Conservation (phyloP, 1,140 invertebrate species). For the Pachypsylla venusta region DNA sequence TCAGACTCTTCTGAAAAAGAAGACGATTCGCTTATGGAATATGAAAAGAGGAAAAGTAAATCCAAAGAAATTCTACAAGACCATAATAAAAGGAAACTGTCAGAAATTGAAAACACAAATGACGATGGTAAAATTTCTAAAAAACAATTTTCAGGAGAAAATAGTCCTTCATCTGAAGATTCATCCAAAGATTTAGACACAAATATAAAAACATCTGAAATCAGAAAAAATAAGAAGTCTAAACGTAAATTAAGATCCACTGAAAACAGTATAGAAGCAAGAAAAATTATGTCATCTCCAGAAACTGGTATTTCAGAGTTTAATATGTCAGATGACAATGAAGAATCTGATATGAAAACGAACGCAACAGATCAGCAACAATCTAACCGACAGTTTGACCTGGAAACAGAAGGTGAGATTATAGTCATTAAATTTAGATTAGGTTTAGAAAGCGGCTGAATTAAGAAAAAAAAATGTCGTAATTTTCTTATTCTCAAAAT, state of each 20-base stretch:
- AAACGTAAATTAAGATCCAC: conserved; percentile 1
- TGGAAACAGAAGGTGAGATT: conserved; percentile 1
- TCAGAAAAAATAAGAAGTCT: background rate
- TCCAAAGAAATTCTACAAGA: background rate
- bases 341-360: background rate
- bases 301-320: conserved; percentile 3
- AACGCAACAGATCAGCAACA: background rate
- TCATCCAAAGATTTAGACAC: background rate
- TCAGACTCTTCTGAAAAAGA: conserved; percentile 18
- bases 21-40: conserved; percentile 19
- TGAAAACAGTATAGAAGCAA: background rate
- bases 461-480: no score
- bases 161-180: background rate
- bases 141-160: background rate
- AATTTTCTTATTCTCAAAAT: no score
- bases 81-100: background rate
- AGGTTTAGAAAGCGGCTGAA: no score
- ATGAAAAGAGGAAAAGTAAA: conserved; percentile 18
- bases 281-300: conserved; percentile 3
- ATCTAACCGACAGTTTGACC: background rate
- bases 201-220: background rate
- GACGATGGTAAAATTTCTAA: background rate
- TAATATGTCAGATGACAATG: background rate
- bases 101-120: background rate
- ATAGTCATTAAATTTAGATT: no score